These are phyloP conservation scores for Stichodactyla helianthus DNA, from an alignment of 64 coral and sea anemone genomes.

Conservation along the genomic window DNA sequence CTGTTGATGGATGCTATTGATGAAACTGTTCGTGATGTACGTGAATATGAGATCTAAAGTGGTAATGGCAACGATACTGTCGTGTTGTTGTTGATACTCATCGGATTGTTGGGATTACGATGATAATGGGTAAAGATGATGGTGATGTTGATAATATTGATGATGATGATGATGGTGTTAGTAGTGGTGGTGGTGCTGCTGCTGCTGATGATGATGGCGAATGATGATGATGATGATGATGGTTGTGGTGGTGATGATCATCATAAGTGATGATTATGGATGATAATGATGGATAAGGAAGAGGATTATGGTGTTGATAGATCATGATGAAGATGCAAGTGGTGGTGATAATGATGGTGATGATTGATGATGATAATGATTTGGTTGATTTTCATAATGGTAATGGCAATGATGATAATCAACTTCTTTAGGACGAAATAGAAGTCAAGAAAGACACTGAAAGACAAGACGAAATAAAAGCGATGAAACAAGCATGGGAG, in stretches of 20 bases:
- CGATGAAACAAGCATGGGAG: slow-evolving; percentile 96
- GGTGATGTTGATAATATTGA: neutral
- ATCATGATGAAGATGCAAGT: too few species aligned
- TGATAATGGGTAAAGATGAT: neutral
- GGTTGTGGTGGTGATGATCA: neutral
- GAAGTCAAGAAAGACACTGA: slow-evolving; percentile 98
- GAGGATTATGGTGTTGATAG: neutral
- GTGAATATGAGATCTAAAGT: too few species aligned
- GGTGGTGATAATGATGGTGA: neutral
- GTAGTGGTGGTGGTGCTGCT: neutral
- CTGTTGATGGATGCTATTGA: too few species aligned
- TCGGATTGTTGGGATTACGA: neutral
- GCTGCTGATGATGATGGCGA: neutral
- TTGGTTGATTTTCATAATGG: neutral
- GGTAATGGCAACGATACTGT: too few species aligned
- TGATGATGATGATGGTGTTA: too few species aligned
- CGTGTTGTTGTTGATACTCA: neutral
- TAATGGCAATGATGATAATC: too few species aligned
- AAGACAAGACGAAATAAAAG: slow-evolving; percentile 96
- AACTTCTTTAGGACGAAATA: slow-evolving; percentile 63
- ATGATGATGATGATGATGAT: neutral
- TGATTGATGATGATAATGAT: neutral
- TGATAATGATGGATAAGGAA: neutral
- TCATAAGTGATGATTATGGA: neutral
- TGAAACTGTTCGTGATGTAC: too few species aligned